These are phyloP conservation scores for Zaprionus ornatus DNA, from an alignment of 1,140 invertebrate species.

Conservation along the genomic window DNA sequence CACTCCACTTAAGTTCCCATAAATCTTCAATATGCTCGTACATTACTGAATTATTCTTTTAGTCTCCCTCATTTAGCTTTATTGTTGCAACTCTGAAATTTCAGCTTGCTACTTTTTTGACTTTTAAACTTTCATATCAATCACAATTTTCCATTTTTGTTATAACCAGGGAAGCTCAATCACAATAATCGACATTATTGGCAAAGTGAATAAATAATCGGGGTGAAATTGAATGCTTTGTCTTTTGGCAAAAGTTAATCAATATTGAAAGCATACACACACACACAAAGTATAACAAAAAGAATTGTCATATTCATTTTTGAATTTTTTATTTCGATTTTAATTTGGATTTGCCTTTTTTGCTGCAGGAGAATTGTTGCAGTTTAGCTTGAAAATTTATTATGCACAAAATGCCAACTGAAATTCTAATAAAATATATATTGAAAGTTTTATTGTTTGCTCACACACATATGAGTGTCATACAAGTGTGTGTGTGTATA, in stretches of 20 bases:
- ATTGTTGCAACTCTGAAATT: not conserved
- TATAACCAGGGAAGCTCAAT: not conserved
- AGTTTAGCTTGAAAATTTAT: conserved; percentile 58
- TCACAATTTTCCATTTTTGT: not conserved
- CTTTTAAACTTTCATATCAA: not conserved
- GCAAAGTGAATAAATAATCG: conserved; percentile 4
- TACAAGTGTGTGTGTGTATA: conserved; percentile 3
- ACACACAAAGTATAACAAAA: not conserved
- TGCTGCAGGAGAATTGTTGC: conserved; percentile 19
- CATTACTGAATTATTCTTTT: not conserved
- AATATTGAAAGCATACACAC: conserved; percentile 20
- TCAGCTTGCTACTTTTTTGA: not conserved
- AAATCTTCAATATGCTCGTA: not conserved
- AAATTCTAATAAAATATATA: conserved; percentile 78
- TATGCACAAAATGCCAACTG: conserved; percentile 70
- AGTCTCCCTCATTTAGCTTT: not conserved
- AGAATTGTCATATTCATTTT: conserved; percentile 13
- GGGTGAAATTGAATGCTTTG: conserved; percentile 2
- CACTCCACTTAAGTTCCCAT: not conserved
- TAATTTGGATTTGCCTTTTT: not conserved
- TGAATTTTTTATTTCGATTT: conserved; percentile 13
- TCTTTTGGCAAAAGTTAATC: conserved; percentile 1
- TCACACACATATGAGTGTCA: conserved; percentile 3
- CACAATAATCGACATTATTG: not conserved
- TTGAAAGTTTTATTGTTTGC: conserved; percentile 77